Percentiles rank a stretch among this genome's conserved stretches.
These are phyloP conservation scores for Scleropages formosus DNA, from an alignment of 2,797 vertebrate genomes.

Conservation along the genomic window DNA sequence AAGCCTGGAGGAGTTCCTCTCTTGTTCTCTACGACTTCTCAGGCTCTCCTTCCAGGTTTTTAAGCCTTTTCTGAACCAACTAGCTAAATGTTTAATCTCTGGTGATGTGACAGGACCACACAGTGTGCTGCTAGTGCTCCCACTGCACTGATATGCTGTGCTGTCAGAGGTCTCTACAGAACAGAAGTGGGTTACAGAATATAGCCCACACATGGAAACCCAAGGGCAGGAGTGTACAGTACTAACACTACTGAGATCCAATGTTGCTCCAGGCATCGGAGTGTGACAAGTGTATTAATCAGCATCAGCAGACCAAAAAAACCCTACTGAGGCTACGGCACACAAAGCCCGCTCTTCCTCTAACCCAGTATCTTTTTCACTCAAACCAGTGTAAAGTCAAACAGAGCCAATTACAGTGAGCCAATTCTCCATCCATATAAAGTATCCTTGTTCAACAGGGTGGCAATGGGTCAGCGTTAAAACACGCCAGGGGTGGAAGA, in stretches of 20 bases:
- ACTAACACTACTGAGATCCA: no score
- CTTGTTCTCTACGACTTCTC: not conserved
- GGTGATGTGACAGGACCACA: constrained; percentile 6
- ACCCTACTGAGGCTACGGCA: no score
- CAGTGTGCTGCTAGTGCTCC: not conserved
- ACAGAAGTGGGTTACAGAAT: no score
- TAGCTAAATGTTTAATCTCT: not conserved
- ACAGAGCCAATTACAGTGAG: constrained; percentile 45
- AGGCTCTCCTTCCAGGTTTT: not conserved
- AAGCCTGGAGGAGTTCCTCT: not conserved
- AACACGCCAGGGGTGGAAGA: not conserved
- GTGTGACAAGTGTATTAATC: no score
- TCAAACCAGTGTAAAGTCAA: not conserved
- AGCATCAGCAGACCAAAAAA: no score
- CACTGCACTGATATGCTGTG: no score
- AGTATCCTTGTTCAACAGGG: constrained; percentile 38
- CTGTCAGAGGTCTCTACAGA: no score
- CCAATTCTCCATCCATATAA: constrained; percentile 48
- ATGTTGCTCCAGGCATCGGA: not conserved
- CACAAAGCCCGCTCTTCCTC: no score
- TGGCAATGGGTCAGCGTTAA: constrained; percentile 33
- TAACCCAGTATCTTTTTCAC: no score
- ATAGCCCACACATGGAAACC: not conserved
- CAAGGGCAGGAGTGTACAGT: not conserved
- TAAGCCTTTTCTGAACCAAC: not conserved